Evolutionary conservation across 35 echinoderm and acorn worm species (phyloP).

Genomic region (Apostichopus parvimensis): DNA sequence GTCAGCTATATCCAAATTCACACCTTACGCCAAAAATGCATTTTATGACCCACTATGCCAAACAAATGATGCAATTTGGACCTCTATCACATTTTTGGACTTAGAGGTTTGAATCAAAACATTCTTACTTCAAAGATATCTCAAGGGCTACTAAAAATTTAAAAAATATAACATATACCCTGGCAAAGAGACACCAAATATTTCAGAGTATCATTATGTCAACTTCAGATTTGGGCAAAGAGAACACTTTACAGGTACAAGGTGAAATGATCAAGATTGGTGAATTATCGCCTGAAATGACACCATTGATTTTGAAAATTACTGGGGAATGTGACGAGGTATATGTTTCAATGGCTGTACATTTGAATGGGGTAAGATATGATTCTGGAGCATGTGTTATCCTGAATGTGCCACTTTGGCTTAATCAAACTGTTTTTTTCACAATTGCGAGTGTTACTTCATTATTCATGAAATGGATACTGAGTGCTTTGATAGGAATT

Average conservation of each 20-base stretch:
- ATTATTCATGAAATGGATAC: conserved; percentile 17
- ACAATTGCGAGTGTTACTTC: background rate
- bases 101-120: conserved; percentile 29
- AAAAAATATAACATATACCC: conserved; percentile 36
- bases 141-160: background rate
- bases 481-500: background rate
- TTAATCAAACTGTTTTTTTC: conserved; percentile 19
- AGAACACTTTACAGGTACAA: background rate
- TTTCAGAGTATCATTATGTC: conserved; percentile 11
- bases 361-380: conserved; percentile 1
- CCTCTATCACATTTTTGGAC: conserved; percentile 6
- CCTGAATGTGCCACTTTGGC: conserved; percentile 25
- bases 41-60: conserved; percentile 25
- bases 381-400: conserved; percentile 26
- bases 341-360: conserved; percentile 11
- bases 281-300: background rate
- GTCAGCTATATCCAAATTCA: background rate
- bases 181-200: conserved; percentile 21
- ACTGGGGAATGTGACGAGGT: background rate
- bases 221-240: conserved; percentile 8
- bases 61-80: conserved; percentile 29
- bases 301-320: background rate
- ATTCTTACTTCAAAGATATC: conserved; percentile 17
- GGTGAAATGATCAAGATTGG: background rate
- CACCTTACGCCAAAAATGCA: background rate